Evolutionary conservation across 1,140 invertebrate genomes (phyloP), one percentile per base, ranked within the genome.

Genomic region (Leucophenga varia): DNA sequence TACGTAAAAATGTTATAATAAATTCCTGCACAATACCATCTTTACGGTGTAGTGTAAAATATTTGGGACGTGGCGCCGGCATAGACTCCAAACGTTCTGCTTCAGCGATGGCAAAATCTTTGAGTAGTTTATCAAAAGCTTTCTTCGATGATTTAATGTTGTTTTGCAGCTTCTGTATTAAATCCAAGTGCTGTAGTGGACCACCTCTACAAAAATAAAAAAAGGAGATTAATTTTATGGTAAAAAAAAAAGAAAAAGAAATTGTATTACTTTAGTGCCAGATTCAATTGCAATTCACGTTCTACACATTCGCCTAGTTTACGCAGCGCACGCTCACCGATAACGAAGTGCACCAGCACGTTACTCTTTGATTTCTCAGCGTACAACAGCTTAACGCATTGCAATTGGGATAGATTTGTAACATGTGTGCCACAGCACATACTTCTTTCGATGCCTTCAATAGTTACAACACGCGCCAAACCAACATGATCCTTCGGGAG

Each of bases 371-470:
- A 80, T 55, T 89, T 88, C 72, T 90, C 88, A 2, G 76, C 70
- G 38, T 82, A 79, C 2, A 90, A 53, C 16, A 92, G 60, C 73
- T 91, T 92, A 6, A 92, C 81, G 3, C 82, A 81, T 80, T 93
- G 90, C 34, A 93, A 75, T 65, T 93, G 87, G 52, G 79, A 80
- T 22, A 91, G 75, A 76, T 89, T 90, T 3, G 79, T 79, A 2
- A 92, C 87, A 76, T 93, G 90, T 1, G 90, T 93, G 16, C 90
- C 90, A 77, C 90, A 93, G 72, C 90, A 93, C 80, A 91, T 84
- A 61, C 90, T 90, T 25, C 81, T 80, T 53, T 92, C 89, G 34
- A 91, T 69, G 30, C 80, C 81, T 31, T 81, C 79, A 47, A 89
- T 89, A 25, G 79, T 82, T n/a, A 92, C 81, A 4, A 91, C 82